Percentiles rank a stretch among this genome's conserved stretches.
Evolutionary conservation across 2,113 vertebrate species (phyloP).

Genomic region (Aramus guarauna): DNA sequence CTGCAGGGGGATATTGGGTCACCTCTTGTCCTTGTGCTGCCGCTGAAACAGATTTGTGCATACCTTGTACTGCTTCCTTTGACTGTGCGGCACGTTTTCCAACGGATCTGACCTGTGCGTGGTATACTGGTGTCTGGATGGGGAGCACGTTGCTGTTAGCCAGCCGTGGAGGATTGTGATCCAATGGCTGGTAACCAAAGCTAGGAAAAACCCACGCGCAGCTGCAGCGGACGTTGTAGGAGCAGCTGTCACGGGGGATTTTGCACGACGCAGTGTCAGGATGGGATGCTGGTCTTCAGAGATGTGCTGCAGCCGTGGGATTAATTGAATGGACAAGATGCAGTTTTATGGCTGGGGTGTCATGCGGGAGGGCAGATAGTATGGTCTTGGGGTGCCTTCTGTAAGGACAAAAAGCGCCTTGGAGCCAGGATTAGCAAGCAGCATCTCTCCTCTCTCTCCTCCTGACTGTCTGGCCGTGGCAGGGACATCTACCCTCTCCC

Average conservation of each 20-base stretch:
- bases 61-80: neutral
- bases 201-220: fast-evolving
- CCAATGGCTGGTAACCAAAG: neutral
- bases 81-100: neutral
- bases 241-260: neutral
- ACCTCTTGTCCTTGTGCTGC: neutral
- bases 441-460: neutral
- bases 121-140: neutral
- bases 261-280: fast-evolving
- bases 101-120: neutral
- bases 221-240: neutral
- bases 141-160: neutral
- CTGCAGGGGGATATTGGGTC: neutral
- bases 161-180: neutral
- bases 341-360: neutral
- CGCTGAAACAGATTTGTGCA: neutral
- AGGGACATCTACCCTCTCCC: neutral
- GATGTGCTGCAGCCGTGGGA: neutral
- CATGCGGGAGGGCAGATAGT: neutral
- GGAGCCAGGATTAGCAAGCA: neutral
- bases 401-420: neutral
- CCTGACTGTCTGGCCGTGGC: neutral
- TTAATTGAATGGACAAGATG: neutral
- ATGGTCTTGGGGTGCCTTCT: neutral
- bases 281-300: neutral